phyloP scores from a whole-genome alignment of 2,797 vertebrate species.

The Rhabdomys pumilio region DNA sequence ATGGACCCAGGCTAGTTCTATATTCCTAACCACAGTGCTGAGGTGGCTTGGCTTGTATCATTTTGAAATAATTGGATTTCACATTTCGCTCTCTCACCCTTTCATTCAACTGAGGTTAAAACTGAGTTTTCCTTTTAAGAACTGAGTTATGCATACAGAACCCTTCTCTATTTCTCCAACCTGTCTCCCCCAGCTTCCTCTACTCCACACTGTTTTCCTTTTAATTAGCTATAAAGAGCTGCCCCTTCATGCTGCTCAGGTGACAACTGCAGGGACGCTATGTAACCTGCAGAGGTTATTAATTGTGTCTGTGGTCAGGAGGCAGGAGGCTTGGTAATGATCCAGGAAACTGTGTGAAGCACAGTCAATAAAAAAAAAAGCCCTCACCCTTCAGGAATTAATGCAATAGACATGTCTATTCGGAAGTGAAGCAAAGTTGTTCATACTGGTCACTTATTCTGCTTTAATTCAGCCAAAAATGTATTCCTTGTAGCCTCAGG shows the following conservation, averaged over 20 bases:
- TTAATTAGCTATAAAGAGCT: slow-evolving; percentile 30
- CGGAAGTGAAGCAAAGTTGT: neutral
- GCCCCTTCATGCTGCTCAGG: neutral
- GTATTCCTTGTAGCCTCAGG: neutral
- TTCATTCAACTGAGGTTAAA: neutral
- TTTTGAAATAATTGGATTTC: neutral
- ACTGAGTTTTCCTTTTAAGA: neutral
- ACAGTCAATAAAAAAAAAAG: neutral
- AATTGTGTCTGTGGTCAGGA: neutral
- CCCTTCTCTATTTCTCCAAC: neutral
- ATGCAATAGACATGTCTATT: neutral
- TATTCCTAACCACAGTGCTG: neutral
- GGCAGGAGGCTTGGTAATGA: neutral
- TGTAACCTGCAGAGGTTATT: neutral
- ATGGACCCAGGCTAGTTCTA: neutral
- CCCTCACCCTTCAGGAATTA: neutral
- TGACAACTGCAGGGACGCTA: neutral
- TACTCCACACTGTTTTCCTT: neutral
- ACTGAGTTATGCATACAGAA: neutral
- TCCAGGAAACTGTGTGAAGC: neutral
- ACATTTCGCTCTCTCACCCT: neutral
- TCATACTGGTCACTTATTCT: neutral
- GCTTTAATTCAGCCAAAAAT: slow-evolving; percentile 34
- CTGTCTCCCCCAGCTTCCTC: neutral
- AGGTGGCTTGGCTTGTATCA: neutral